A percentile compares a stretch with the other conserved stretches of the same genome.
These are phyloP conservation scores for Caerostris extrusa DNA, from an alignment of 1,140 invertebrate species.

Conservation along the genomic window DNA sequence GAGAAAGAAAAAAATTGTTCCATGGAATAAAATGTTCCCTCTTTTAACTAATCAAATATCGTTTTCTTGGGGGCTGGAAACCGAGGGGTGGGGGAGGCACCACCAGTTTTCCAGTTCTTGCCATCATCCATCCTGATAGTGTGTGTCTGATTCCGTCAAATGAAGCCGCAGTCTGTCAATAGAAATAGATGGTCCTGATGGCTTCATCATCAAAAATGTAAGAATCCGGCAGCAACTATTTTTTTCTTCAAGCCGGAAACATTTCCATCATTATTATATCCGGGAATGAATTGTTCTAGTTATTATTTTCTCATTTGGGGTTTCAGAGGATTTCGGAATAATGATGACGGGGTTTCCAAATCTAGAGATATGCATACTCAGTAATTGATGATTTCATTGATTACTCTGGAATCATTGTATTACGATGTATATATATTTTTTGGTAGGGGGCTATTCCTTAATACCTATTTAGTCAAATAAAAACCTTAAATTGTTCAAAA, in stretches of 20 bases:
- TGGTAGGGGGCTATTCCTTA: too few species aligned
- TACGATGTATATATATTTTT: too few species aligned
- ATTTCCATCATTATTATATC: neutral
- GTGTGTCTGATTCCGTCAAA: conserved; percentile 28
- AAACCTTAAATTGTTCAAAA: too few species aligned
- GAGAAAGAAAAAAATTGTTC: neutral
- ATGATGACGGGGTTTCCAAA: too few species aligned
- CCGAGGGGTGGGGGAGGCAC: neutral
- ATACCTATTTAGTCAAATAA: too few species aligned
- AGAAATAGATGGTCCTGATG: conserved; percentile 25
- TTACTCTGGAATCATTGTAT: too few species aligned
- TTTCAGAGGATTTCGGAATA: neutral
- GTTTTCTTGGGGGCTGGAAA: neutral
- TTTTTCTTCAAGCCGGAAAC: neutral
- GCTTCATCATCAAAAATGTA: conserved; percentile 36
- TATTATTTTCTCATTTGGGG: neutral
- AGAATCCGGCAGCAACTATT: neutral
- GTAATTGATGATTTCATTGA: too few species aligned
- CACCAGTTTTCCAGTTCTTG: neutral
- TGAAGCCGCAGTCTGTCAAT: conserved; percentile 43
- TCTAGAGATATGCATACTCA: too few species aligned
- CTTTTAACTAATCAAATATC: conserved; percentile 50
- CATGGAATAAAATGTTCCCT: conserved; percentile 49
- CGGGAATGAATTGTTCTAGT: neutral
- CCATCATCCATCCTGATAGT: conserved; percentile 34